Conservation (phyloP, 1,140 invertebrate genomes). For the Calephelis nemesis region DNA sequence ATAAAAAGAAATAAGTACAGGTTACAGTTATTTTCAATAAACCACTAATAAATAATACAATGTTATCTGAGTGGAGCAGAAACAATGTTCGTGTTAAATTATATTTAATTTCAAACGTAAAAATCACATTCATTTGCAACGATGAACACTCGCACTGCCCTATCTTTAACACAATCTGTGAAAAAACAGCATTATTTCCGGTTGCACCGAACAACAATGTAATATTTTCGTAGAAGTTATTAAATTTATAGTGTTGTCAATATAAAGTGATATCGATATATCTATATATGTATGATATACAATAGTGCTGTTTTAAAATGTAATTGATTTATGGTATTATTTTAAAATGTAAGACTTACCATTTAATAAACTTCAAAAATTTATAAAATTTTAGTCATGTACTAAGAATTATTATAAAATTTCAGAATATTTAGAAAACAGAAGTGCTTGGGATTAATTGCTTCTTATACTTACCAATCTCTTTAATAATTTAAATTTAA, state of each 20-base stretch:
- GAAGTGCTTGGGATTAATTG: no score
- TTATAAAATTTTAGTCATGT: no score
- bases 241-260: background rate
- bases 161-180: conserved; percentile 13
- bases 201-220: conserved; percentile 9
- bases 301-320: no score
- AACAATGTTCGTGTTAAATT: conserved; percentile 6
- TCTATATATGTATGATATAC: background rate
- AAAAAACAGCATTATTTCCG: conserved; percentile 4
- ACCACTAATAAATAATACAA: background rate
- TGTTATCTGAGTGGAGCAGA: background rate
- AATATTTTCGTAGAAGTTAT: conserved; percentile 6
- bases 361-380: background rate
- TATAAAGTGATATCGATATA: background rate
- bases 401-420: no score
- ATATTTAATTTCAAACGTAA: conserved; percentile 9
- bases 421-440: no score
- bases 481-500: no score
- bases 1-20: no score
- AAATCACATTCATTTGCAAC: conserved; percentile 17
- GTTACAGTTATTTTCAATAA: no score
- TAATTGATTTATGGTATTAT: no score
- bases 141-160: conserved; percentile 4
- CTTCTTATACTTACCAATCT: no score
- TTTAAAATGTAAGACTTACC: no score